Conservation (phyloP, 2,888 invertebrate genomes). For the Himalopsyche japonica region DNA sequence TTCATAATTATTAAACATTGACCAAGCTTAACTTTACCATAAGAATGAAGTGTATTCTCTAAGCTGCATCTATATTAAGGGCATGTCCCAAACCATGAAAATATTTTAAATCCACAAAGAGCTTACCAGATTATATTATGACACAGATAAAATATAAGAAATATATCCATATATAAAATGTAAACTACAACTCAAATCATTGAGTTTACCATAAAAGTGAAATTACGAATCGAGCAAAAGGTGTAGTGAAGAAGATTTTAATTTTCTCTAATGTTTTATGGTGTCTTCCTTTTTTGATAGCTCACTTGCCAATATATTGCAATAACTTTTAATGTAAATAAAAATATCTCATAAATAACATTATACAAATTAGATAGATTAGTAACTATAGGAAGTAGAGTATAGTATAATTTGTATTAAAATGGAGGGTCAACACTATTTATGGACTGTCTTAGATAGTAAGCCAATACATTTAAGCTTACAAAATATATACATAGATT, state of each 20-base stretch:
- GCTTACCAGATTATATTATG: background rate
- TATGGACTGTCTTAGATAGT: constrained; percentile 10
- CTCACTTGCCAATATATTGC: background rate
- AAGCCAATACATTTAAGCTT: background rate
- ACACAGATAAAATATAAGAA: background rate
- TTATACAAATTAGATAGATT: background rate
- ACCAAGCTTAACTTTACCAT: constrained; percentile 24
- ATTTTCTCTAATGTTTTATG: too few species aligned
- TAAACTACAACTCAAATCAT: too few species aligned
- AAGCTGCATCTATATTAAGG: constrained; percentile 17
- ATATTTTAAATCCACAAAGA: background rate
- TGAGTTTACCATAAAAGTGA: too few species aligned
- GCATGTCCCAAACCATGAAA: constrained; percentile 21
- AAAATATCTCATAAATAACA: constrained; percentile 6
- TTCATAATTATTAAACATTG: background rate
- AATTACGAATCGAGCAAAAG: too few species aligned
- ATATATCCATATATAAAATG: background rate
- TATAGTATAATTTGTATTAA: background rate
- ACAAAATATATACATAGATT: constrained; percentile 9
- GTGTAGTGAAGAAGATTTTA: too few species aligned
- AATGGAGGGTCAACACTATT: constrained; percentile 23
- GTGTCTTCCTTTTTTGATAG: constrained; percentile 8
- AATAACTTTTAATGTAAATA: background rate
- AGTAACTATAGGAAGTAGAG: constrained; percentile 7
- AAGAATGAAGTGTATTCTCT: constrained; percentile 21